phyloP scores from a whole-genome alignment of 2,113 vertebrate species.

The human (Homo sapiens) region DNA sequence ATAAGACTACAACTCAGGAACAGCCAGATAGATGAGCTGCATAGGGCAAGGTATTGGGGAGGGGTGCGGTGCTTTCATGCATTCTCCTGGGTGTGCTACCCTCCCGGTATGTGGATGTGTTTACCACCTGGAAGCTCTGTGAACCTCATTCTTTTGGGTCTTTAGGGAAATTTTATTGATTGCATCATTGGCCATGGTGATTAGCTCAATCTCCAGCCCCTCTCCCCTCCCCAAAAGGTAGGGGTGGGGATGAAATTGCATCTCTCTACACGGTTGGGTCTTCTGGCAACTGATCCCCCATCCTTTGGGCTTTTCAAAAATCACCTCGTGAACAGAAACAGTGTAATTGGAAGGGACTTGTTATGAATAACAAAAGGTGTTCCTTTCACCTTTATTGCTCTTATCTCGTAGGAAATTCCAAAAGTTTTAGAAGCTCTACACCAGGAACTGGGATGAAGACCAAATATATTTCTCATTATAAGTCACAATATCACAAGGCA shows the following conservation, averaged over 20 bases:
- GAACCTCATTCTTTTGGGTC: neutral
- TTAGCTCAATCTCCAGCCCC: neutral
- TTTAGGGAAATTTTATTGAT: neutral
- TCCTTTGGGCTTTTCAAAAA: neutral
- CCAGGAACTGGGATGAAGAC: neutral
- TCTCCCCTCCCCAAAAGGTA: neutral
- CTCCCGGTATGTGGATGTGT: neutral
- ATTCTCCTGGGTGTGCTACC: neutral
- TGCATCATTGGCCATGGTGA: neutral
- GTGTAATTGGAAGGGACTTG: neutral
- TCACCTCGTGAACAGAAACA: neutral
- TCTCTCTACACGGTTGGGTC: neutral
- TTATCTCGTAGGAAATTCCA: neutral
- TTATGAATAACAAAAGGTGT: neutral
- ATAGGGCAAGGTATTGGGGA: neutral
- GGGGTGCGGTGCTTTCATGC: neutral
- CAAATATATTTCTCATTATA: neutral
- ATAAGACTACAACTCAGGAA: neutral
- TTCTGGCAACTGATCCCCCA: neutral
- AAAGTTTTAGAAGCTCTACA: neutral
- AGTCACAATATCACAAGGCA: neutral
- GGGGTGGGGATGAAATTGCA: neutral
- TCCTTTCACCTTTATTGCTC: neutral
- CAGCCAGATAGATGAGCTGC: neutral
- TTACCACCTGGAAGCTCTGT: neutral